phyloP scores from a whole-genome alignment of 2,888 invertebrate genomes.

The Toxonevra muliebris region DNA sequence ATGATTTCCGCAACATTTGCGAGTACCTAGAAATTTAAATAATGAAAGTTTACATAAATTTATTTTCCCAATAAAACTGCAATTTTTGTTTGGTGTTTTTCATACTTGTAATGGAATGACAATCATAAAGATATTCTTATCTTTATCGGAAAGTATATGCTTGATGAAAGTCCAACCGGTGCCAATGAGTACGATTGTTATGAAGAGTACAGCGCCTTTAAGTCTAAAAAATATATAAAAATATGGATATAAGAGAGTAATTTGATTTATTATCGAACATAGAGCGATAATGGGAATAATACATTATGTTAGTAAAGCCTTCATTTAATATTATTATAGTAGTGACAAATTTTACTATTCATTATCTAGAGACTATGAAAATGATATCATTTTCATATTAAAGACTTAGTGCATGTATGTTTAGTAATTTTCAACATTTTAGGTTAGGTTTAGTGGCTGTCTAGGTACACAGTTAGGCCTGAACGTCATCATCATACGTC shows the following conservation, averaged over 20 bases:
- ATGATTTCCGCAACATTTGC: constrained; percentile 98
- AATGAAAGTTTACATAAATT: constrained; percentile 13
- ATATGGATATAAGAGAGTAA: constrained; percentile 1
- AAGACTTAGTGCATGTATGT: no score
- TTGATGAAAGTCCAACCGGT: constrained; percentile 99
- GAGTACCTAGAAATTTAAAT: constrained; percentile 75
- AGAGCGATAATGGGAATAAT: no score
- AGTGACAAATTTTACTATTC: no score
- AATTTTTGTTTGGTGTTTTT: background rate
- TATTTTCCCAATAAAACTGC: background rate
- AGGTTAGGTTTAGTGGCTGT: no score
- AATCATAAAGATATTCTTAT: constrained; percentile 97
- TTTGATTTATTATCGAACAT: no score
- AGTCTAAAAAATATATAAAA: constrained; percentile 72
- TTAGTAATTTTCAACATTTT: no score
- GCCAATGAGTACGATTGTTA: constrained; percentile 94
- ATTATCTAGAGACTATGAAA: no score
- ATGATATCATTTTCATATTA: no score
- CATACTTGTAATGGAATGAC: constrained; percentile 94
- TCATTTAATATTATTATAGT: no score
- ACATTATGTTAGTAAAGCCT: no score
- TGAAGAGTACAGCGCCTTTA: constrained; percentile 92
- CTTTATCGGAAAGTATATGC: constrained; percentile 93
- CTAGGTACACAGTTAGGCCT: no score
- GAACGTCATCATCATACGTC: no score